These are phyloP conservation scores for Prunella fulvescens DNA, from an alignment of 2,113 vertebrate species.

Conservation along the genomic window DNA sequence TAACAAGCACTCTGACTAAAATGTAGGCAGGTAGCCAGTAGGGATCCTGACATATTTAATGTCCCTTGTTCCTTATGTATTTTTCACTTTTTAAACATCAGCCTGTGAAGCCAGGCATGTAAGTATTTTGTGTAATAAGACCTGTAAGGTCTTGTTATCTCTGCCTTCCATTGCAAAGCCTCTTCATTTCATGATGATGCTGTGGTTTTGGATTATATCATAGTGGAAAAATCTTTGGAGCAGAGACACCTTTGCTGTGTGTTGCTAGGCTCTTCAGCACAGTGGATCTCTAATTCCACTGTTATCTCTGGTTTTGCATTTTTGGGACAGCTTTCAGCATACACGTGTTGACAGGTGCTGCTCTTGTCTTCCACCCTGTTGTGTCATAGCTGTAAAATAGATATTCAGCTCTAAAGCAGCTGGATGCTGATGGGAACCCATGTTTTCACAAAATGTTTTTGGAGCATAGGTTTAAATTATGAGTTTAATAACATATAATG, in stretches of 20 bases:
- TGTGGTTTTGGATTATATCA: background rate
- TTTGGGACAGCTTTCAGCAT: background rate
- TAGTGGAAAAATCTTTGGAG: background rate
- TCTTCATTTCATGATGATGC: background rate
- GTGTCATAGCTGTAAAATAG: background rate
- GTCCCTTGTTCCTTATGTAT: background rate
- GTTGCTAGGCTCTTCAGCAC: background rate
- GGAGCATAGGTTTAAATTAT: slow-evolving; percentile 26
- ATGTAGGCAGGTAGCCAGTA: background rate
- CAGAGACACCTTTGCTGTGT: background rate
- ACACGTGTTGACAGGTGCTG: background rate
- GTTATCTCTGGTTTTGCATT: background rate
- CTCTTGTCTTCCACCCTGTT: background rate
- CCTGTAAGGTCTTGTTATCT: background rate
- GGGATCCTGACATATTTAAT: background rate
- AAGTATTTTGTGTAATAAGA: background rate
- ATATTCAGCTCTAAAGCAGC: background rate
- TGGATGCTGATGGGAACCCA: background rate
- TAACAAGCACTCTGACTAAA: background rate
- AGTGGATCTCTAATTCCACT: background rate
- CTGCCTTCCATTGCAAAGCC: background rate
- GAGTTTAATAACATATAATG: slow-evolving; percentile 39
- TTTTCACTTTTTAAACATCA: background rate
- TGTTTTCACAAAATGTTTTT: background rate
- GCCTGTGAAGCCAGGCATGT: background rate